Evolutionary conservation across 2,888 invertebrate genomes (phyloP), one percentile per base, ranked within the genome.

Genomic region (Agrenia bidenticulata): DNA sequence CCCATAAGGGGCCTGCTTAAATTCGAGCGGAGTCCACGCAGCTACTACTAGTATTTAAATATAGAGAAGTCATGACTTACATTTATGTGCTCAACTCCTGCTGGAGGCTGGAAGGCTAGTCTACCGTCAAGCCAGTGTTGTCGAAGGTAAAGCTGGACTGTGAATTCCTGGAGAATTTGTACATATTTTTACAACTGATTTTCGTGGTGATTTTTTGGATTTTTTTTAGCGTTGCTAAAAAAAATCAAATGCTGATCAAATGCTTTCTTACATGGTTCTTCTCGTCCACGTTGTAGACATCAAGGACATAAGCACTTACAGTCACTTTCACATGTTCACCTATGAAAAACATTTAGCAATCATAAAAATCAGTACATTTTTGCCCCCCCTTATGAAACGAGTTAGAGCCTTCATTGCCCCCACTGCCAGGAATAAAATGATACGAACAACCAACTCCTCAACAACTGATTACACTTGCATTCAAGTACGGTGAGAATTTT

Each of bases 241-340:
- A n/a, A n/a, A n/a, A n/a, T n/a, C n/a, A n/a, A 19, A 49, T 21
- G 23, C n/a, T 4, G 5, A 24, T 42, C 4, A 37, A 26, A 19
- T 19, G 50, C 42, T 51, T 37, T n/a, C 59, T 60, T 62, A 73
- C 73, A 57, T 73, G 73, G 7, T 62, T 68, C 4, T 60, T 50
- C 57, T 73, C 73, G 59, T 73, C 70, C 42, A 73, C 61, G 45
- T 68, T 66, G 42, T 69, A 73, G 1, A 71, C 62, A 32, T 73
- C 73, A 56, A 66, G 17, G 4, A 73, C n/a, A 9, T 37, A 39
- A 9, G 53, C 64, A 23, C 63, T 66, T n/a, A 70, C 32, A 1
- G 13, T 24, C 1, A 70, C 57, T 2, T 66, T 50, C 1, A 68
- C 55, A 17, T 4, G 32, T 32, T 11, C 32, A 11, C 32, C 32